Percentiles rank a stretch among this genome's conserved stretches.
Evolutionary conservation across 2,113 vertebrate genomes (phyloP).

Genomic region (Macroglossus sobrinus): DNA sequence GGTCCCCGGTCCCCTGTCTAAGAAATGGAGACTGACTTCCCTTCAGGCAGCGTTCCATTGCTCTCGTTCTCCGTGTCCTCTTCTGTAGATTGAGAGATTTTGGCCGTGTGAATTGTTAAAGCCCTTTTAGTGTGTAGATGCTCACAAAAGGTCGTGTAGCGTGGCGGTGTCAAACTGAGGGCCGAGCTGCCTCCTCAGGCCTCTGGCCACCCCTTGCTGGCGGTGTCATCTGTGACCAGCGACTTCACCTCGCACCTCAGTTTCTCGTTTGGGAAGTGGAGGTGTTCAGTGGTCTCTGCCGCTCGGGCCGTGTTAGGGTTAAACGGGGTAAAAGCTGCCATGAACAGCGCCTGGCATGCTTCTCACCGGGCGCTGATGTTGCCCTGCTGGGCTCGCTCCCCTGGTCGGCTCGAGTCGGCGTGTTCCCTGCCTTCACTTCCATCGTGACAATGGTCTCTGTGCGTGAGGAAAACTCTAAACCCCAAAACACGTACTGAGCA

Average conservation of each 20-base stretch:
- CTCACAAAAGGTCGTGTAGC: not conserved
- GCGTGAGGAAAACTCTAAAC: not conserved
- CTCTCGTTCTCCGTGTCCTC: not conserved
- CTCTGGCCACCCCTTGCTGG: not conserved
- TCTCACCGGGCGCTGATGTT: not conserved
- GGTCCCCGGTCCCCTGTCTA: not conserved
- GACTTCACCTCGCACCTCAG: not conserved
- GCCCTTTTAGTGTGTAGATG: not conserved
- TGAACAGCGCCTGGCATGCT: not conserved
- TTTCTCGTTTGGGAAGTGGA: not conserved
- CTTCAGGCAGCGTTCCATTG: not conserved
- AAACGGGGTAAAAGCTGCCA: not conserved
- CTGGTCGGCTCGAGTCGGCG: not conserved
- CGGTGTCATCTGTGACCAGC: not conserved
- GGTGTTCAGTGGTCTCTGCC: not conserved
- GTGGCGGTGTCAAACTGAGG: not conserved
- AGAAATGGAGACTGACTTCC: not conserved
- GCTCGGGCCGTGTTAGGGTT: not conserved
- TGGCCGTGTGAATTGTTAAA: not conserved
- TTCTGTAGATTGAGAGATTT: not conserved
- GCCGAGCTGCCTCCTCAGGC: not conserved
- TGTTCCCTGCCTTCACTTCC: not conserved
- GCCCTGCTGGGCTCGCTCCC: not conserved
- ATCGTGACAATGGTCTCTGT: not conserved
- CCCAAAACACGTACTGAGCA: not conserved